Base-by-base conservation (phyloP, 2,797 vertebrate species). In the Coilia nasus region DNA sequence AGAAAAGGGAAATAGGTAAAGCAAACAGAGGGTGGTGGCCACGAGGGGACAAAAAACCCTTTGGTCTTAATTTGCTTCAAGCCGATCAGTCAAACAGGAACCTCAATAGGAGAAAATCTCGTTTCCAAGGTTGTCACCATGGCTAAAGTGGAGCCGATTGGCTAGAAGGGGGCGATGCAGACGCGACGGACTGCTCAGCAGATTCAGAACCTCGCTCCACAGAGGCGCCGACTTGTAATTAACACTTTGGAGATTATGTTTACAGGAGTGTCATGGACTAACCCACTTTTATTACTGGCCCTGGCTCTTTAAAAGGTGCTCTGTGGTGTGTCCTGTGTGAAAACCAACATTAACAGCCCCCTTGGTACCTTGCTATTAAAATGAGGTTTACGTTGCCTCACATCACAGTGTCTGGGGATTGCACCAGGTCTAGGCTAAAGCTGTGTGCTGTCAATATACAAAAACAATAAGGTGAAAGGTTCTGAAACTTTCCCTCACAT, bases 161-260 rank as follows among this genome's bases (percentile, higher is more conserved):
- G 90, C 88, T 88, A 86, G 92, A 56, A 87, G 57, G 62, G 64
- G 46, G 35, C 88, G 90, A 91, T 90, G 87, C 85, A 90, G 90
- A 91, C 88, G 86, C 90, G 41, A 86, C 86, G 87, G 92, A 89
- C 91, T 60, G 87, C 91, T 87, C 89, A 85, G 85, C 25, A 25
- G 85, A 91, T 91, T 89, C 87, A 90, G 91, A 44, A 78, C 90
- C 71, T 41, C 35, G 90, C 92, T 87, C 90, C 91, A 88, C 89
- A 85, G 89, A 95, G 95, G 94, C 93, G 94, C 95, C 94, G 91
- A 92, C 88, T 93, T 92, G 92, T 95, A 94, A 95, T 95, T 94
- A 95, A 95, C 93, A 93, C 93, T 88, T 89, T 90, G 92, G 92
- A 95, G 94, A 94, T 95, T 94, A 94, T 90, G 92, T 95, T 95